Percentiles rank a stretch among this genome's conserved stretches.
phyloP scores from a whole-genome alignment of 2,797 vertebrate genomes.

The Huso huso region DNA sequence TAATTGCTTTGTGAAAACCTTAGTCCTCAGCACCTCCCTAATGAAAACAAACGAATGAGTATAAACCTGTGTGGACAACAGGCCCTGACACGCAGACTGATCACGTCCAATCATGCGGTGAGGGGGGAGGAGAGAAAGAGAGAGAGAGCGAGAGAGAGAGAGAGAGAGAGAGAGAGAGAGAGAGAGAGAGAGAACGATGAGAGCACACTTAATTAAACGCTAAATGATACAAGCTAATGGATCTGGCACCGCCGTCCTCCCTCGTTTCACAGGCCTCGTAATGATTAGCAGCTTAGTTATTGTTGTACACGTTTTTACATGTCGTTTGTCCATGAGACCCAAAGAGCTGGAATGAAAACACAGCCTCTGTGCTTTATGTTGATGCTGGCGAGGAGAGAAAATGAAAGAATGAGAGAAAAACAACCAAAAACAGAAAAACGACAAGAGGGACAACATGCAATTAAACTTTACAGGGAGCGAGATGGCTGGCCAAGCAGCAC shows the following conservation, averaged over 20 bases:
- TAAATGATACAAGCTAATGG: constrained; percentile 37
- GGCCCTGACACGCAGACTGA: background rate
- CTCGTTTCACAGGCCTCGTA: constrained; percentile 24
- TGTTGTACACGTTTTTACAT: constrained; percentile 26
- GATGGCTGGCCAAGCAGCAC: background rate
- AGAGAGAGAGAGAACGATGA: background rate
- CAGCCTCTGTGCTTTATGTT: constrained; percentile 3
- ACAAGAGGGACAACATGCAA: background rate
- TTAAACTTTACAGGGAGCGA: background rate
- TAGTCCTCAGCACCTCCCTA: too few relatives aligned
- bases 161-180: too few relatives aligned
- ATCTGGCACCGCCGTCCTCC: constrained; percentile 29
- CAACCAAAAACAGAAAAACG: background rate
- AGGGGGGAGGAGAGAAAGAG: background rate
- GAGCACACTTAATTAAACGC: constrained; percentile 36
- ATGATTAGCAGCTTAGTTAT: constrained; percentile 10
- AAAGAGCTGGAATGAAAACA: background rate
- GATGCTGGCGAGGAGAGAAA: background rate
- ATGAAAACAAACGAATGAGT: too few relatives aligned
- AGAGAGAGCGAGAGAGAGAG: too few relatives aligned
- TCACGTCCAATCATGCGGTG: background rate
- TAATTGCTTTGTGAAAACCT: too few relatives aligned
- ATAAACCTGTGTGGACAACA: background rate
- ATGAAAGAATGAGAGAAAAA: background rate
- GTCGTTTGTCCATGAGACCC: constrained; percentile 22